Conservation (phyloP, 2,888 invertebrate species). For the Meteorus colon region DNA sequence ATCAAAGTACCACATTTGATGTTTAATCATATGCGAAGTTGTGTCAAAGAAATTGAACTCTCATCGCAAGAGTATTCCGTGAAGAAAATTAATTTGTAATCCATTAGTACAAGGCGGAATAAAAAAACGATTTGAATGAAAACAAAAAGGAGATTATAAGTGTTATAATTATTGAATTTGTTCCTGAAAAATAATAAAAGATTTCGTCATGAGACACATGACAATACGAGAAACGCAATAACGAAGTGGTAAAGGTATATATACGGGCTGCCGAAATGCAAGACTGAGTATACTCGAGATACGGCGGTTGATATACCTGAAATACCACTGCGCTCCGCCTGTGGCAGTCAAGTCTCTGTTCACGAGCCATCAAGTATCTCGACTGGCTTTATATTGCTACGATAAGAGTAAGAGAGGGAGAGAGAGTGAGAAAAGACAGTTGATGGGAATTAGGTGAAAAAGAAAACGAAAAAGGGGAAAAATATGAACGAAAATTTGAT, state of each 20-base stretch:
- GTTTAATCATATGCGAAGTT: neutral
- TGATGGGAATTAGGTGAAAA: neutral
- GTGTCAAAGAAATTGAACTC: neutral
- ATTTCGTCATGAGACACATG: too few species aligned
- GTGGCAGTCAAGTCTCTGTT: neutral
- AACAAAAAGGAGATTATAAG: neutral
- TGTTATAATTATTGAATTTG: too few species aligned
- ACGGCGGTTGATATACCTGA: too few species aligned
- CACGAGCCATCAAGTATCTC: neutral
- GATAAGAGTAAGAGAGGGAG: neutral
- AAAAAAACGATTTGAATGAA: neutral
- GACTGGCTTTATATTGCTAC: neutral
- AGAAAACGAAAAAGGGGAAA: neutral
- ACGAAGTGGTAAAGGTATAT: neutral
- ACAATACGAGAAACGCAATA: neutral
- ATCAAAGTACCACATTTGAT: conserved; percentile 1
- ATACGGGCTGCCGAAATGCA: neutral
- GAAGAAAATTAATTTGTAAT: neutral
- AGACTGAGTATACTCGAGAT: neutral
- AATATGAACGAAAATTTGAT: neutral
- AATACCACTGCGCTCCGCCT: too few species aligned
- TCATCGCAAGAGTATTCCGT: neutral
- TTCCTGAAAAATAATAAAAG: too few species aligned
- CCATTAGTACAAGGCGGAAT: neutral
- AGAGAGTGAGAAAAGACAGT: neutral